Evolutionary conservation across 2,113 vertebrate genomes (phyloP).

Genomic region (Burhinus oedicnemus): DNA sequence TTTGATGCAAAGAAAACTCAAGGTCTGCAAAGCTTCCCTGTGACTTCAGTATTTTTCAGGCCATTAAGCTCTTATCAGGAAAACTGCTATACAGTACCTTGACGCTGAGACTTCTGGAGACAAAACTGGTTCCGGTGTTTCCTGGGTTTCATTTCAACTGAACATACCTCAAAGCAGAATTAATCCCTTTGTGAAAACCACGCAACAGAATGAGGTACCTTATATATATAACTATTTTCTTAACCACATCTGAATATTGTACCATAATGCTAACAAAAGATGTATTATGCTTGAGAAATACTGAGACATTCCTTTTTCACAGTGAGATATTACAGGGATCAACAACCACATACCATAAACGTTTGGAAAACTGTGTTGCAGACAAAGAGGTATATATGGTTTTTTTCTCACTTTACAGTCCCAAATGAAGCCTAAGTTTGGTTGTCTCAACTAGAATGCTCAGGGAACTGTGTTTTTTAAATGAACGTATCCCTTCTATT

Average conservation of each 20-base stretch:
- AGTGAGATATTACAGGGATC: rapidly evolving
- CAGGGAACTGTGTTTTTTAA: neutral
- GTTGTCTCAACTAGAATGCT: neutral
- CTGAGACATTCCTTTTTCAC: neutral
- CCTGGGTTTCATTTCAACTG: neutral
- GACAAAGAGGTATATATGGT: neutral
- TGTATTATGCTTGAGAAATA: neutral
- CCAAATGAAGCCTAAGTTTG: neutral
- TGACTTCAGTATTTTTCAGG: neutral
- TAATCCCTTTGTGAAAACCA: neutral
- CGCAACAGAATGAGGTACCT: neutral
- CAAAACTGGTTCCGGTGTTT: neutral
- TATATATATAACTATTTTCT: neutral
- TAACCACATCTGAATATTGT: neutral
- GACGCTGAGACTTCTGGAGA: neutral
- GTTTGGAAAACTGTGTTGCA: neutral
- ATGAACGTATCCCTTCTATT: neutral
- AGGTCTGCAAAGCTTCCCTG: neutral
- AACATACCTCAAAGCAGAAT: neutral
- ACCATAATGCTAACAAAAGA: neutral
- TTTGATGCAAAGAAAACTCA: neutral
- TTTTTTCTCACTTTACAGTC: neutral
- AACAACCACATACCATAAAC: rapidly evolving
- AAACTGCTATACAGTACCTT: rapidly evolving
- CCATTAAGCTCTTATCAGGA: neutral